Base-by-base conservation (phyloP, 2,797 vertebrate species). In the Potorous gilbertii region DNA sequence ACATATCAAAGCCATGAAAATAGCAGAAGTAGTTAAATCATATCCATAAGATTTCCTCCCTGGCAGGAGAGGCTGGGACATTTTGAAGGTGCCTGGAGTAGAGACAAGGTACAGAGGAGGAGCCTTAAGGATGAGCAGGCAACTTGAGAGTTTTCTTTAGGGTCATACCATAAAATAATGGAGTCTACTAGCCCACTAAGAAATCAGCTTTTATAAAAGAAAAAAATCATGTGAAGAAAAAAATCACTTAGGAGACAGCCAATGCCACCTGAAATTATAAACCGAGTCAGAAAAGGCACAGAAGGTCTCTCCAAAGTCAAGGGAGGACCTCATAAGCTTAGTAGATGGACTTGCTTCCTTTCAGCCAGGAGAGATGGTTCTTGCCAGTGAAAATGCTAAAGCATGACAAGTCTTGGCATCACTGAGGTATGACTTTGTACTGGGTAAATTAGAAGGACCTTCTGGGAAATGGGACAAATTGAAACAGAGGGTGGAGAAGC, bases 311-410 rank as follows among this genome's bases (percentile, higher is more conserved):
- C 94, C 57, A 29, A 95, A 54, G 59, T 96, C 95, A 50, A 56
- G 96, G 98, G 94, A 97, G 95, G 96, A 91, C 92, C 90, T 56
- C 28, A 90, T 56, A 93, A 97, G 94, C 96, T 96, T 21, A 54
- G 96, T 95, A 94, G 98, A 96, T 97, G 97, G 97, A 97, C 92
- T 94, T 91, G 96, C 96, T 98, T 98, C 97, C 95, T 98, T 97
- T 98, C 97, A 97, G 94, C 89, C 8, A 95, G 97, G 98, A 95
- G 92, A 96, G 91, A 66, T 54, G 89, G 93, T 97, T 52, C 90
- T 94, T 98, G 98, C 98, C 98, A 98, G 98, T 96, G 97, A 98
- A 98, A 98, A 98, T 95, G 95, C 98, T 97, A 96, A 96, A 95
- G 96, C 97, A 98, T 98, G 98, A 98, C 98, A 98, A 98, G 97